These are phyloP conservation scores for Arctopsyche grandis DNA, from an alignment of 1,140 invertebrate species.

Conservation along the genomic window DNA sequence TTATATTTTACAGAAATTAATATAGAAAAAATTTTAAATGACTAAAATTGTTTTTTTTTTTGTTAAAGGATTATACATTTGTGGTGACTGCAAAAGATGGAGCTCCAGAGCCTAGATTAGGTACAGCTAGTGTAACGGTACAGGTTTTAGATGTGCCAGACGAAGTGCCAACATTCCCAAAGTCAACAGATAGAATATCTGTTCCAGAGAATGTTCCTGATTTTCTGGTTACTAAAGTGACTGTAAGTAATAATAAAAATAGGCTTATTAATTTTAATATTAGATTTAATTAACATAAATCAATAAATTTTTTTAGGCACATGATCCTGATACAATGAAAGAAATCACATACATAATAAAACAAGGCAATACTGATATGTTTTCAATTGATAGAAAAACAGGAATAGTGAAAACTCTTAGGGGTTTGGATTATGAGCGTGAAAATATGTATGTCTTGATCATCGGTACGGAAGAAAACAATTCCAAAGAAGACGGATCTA, in stretches of 20 bases:
- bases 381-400: constrained; percentile 81
- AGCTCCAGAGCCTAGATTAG: constrained; percentile 83
- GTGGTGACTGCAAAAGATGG: constrained; percentile 90
- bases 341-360: constrained; percentile 87
- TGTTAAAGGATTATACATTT: constrained; percentile 77
- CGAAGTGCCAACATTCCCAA: constrained; percentile 83
- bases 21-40: constrained; percentile 13
- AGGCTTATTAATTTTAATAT: neutral
- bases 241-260: constrained; percentile 38
- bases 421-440: constrained; percentile 82
- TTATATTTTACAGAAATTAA: neutral
- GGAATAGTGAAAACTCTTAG: constrained; percentile 80
- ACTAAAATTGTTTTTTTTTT: neutral
- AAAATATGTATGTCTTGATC: constrained; percentile 77
- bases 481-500: constrained; percentile 74
- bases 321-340: constrained; percentile 81
- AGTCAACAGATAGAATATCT: constrained; percentile 76
- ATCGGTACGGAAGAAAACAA: constrained; percentile 86
- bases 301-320: constrained; percentile 59
- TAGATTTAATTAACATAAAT: neutral
- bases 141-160: constrained; percentile 80
- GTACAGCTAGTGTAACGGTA: constrained; percentile 87
- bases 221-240: constrained; percentile 78
- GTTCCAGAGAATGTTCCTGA: constrained; percentile 87
- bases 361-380: constrained; percentile 81